Base-by-base conservation (phyloP, 2,797 vertebrate genomes). In the Notolepis coatsorum region DNA sequence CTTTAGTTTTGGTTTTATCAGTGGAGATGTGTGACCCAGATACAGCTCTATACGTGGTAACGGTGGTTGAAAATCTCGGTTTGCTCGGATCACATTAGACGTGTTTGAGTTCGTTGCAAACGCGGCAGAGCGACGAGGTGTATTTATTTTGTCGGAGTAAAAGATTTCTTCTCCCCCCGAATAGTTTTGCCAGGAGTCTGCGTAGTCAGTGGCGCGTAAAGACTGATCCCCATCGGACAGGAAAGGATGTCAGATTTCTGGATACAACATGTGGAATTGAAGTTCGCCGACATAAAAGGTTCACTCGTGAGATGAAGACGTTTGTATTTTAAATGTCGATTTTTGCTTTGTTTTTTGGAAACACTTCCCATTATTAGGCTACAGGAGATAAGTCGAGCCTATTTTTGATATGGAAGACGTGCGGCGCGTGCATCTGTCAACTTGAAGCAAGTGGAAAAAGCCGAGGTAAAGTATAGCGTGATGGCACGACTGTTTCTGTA, bases 11-110 rank as follows among this genome's bases (percentile, higher is more conserved):
- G 41, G 69, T 17, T 86, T 88, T 81, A 91, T 93, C 92, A 83
- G 80, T 46, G 55, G 67, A 88, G 90, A 93, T 91, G 77, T 75
- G 67, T n/a, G 74, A 56, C 68, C 18, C 25, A 90, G 91, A 92
- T 58, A 4, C 42, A 25, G 35, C 28, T 31, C 27, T n/a, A 37
- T 10, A 10, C 35, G 10, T 5, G 35, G 35, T n/a, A n/a, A 37
- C 13, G 15, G n/a, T n/a, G 12, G 35, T 5, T 23, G 50, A 18
- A 25, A 28, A 4, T 27, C n/a, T n/a, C 5, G 4, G 7, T 54
- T 54, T 27, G 9, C 35, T 37, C 35, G 23, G 20, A 7, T 35
- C 37, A 39, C 31, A 1, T 18, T 3, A 13, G 1, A 50, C 31
- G 13, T 20, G n/a, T 37, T 20, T 21, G 30, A 20, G 20, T 33